Evolutionary conservation across 2,113 vertebrate species (phyloP), one percentile per base, ranked within the genome.

Genomic region (Illadopsis cleaveri): DNA sequence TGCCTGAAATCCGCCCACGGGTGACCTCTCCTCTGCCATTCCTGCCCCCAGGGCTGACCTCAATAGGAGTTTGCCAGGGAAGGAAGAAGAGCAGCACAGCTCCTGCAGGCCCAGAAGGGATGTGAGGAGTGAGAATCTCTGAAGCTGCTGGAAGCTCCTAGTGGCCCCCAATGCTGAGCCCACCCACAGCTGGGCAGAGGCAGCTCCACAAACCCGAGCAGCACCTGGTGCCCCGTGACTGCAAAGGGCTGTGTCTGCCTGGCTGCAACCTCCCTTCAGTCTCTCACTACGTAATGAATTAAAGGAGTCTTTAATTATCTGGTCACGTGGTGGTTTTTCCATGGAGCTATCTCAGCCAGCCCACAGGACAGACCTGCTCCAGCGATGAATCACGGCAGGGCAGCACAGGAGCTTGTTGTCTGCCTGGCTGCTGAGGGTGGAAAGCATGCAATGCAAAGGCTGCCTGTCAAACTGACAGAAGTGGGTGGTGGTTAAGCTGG

Each of bases 321-420:
- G 76, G 42, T 70, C 96, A 95, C 90, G 56, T 97, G 96, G 21
- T 86, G 18, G 62, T 88, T 95, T 85, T 96, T 95, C 95, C 94
- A 82, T 16, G 82, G 90, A 93, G 86, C 94, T 86, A 44, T 86
- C 83, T 64, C 68, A 91, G 85, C 6, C 82, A 81, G 94, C 94
- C 91, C 96, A 96, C 96, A 95, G 93, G 96, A 94, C 91, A 97
- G 96, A 97, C 95, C 94, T 95, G 96, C 96, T 97, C 94, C 17
- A 7, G 89, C 2, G 4, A 44, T 97, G 96, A 97, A 92, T 97
- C 96, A 97, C 44, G 11, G 93, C 89, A 37, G 83, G 89, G 93
- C 89, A 94, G 93, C 83, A 58, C 20, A 44, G 80, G n/a, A 93
- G 94, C 27, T 35, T 42, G 60, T 12, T 93, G 95, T 84, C 83